A percentile compares a stretch with the other conserved stretches of the same genome.
phyloP scores from a whole-genome alignment of 2,113 vertebrate genomes.

The Oreotragus oreotragus region DNA sequence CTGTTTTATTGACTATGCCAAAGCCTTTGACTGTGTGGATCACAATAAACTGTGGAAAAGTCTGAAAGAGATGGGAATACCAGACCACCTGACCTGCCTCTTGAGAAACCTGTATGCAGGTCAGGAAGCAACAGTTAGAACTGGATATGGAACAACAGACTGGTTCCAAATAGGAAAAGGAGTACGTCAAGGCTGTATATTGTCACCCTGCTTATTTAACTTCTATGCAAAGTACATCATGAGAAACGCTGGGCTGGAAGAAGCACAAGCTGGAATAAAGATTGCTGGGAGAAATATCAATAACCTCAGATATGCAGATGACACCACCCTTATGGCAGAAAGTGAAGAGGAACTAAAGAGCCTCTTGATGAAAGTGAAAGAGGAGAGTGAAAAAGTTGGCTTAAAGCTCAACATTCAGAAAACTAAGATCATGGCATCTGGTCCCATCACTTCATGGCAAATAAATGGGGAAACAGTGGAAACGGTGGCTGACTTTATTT shows the following conservation, averaged over 20 bases:
- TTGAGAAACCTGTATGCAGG: too few relatives aligned
- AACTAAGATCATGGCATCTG: neutral
- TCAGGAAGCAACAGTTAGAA: too few relatives aligned
- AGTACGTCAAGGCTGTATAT: neutral
- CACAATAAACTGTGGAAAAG: too few relatives aligned
- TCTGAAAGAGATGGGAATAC: too few relatives aligned
- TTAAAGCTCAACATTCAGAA: neutral
- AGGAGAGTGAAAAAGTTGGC: neutral
- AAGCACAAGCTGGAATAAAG: neutral
- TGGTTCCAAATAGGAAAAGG: too few relatives aligned
- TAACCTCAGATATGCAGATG: neutral
- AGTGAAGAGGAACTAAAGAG: neutral
- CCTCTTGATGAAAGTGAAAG: neutral
- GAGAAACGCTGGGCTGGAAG: neutral
- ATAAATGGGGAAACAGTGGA: too few relatives aligned
- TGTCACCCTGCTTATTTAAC: neutral
- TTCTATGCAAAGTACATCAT: neutral
- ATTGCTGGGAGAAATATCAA: neutral
- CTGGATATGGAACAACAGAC: too few relatives aligned
- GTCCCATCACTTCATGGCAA: neutral
- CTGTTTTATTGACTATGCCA: too few relatives aligned
- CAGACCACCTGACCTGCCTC: too few relatives aligned
- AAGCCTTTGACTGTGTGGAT: too few relatives aligned
- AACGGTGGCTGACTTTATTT: neutral
- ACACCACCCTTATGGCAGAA: neutral